Base-by-base conservation (phyloP, 1,140 invertebrate species). In the Sycobia sp. region DNA sequence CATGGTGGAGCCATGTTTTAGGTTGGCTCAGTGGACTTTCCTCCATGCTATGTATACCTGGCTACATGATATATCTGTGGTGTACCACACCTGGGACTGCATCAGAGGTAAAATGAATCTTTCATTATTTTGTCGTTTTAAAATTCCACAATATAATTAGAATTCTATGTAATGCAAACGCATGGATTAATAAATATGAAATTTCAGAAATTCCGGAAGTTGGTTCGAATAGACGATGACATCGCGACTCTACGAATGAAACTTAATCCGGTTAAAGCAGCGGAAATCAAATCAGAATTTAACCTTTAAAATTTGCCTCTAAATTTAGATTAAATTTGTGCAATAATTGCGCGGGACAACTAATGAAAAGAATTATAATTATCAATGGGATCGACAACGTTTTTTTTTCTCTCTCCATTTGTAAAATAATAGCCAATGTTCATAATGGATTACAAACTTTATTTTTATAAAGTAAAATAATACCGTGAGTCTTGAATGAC, bases 201-300 rank as follows among this genome's bases (percentile, higher is more conserved):
- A 29, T 50, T 70, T 65, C 79, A 93, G 91, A 92, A 91, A 91
- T 89, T 90, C 74, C 84, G 89, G 69, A 83, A 86, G 50, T 84
- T 92, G 56, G 85, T 93, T 1, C 84, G 89, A 71, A 92, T 92
- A 76, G 89, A 91, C 36, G 90, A 92, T 69, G 88, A 91, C 68
- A 84, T 93, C 3, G 85, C 88, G 46, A 78, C 86, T 20, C 77
- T 93, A 23, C 84, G 91, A 67, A 86, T 85, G 23, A 91, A 91
- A 81, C 87, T 91, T 85, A 76, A 76, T 65, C 70, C 73, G 10
- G 36, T 23, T 2, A 77, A 74, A 73, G 67, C 75, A 32, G 70
- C 67, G 32, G 51, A 65, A 22, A 73, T 75, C 2, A 73, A 71
- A 20, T 25, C 63, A 25, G 71, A 73, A 32, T 69, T 69, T 49